Evolutionary conservation across 1,140 invertebrate species (phyloP).

Genomic region (Aricia agestis): DNA sequence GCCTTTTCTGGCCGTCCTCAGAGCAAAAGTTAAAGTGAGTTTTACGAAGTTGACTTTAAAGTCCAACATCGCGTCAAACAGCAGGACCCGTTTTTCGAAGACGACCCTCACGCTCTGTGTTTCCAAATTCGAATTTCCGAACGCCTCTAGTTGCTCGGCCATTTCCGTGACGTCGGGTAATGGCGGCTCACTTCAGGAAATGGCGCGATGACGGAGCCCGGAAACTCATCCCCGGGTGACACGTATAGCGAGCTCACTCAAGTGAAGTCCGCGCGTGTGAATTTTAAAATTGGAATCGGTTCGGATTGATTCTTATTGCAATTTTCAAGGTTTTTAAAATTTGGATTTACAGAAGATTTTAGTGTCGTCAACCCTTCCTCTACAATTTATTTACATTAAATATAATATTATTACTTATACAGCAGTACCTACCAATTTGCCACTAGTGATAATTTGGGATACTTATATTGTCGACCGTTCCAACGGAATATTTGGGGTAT

Average conservation of each 20-base stretch:
- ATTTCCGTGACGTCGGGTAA: constrained; percentile 37
- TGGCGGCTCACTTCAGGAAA: constrained; percentile 35
- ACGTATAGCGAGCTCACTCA: constrained; percentile 23
- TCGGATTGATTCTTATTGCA: neutral
- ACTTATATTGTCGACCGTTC: no score
- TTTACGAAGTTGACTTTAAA: neutral
- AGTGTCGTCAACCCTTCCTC: no score
- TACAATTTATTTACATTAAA: no score
- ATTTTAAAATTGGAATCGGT: constrained; percentile 25
- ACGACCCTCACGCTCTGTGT: constrained; percentile 23
- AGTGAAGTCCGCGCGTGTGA: constrained; percentile 15
- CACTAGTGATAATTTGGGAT: no score
- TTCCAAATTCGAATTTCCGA: constrained; percentile 42
- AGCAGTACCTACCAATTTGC: no score
- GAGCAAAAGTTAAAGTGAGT: neutral
- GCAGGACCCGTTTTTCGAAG: constrained; percentile 9
- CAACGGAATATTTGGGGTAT: no score
- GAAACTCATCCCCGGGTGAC: constrained; percentile 31
- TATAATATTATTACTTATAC: no score
- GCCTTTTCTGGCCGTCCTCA: neutral
- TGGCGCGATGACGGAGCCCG: constrained; percentile 40
- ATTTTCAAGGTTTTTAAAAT: neutral
- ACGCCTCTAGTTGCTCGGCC: constrained; percentile 31
- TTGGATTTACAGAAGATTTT: no score
- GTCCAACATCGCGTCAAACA: neutral